Evolutionary conservation across 2,797 vertebrate species (phyloP).

Genomic region (Chelon auratus): DNA sequence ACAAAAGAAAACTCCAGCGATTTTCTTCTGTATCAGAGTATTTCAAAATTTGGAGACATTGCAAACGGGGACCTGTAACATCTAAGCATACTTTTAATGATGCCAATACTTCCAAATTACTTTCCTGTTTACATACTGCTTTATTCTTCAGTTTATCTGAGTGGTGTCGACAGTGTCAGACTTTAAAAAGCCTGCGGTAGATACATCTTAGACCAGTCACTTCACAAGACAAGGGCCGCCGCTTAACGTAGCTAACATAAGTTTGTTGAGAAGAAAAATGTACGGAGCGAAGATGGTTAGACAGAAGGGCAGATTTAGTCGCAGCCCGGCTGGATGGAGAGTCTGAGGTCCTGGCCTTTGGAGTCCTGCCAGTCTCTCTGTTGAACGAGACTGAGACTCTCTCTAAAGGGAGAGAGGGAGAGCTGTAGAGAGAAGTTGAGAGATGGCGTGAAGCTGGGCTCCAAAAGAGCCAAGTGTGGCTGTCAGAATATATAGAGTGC

Average conservation of each 20-base stretch:
- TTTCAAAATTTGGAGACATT: no score
- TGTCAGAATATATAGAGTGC: slow-evolving; percentile 58
- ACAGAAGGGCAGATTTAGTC: slow-evolving; percentile 31
- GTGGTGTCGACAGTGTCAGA: neutral
- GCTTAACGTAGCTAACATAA: slow-evolving; percentile 4
- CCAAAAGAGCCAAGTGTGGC: slow-evolving; percentile 24
- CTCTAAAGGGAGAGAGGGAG: slow-evolving; percentile 22
- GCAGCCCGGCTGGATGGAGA: slow-evolving; percentile 15
- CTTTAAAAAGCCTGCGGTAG: neutral
- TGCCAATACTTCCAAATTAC: neutral
- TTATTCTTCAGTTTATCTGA: neutral
- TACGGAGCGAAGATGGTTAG: slow-evolving; percentile 28
- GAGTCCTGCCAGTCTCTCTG: slow-evolving; percentile 40
- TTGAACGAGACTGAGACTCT: slow-evolving; percentile 39
- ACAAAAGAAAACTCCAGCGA: neutral
- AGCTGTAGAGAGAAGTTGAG: slow-evolving; percentile 31
- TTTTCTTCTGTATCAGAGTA: no score
- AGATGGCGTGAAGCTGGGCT: slow-evolving; percentile 33
- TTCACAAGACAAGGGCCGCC: neutral
- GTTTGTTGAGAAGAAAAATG: slow-evolving; percentile 36
- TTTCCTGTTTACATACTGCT: neutral
- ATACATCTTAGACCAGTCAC: slow-evolving; percentile 4
- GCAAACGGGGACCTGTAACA: no score
- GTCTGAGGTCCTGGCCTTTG: slow-evolving; percentile 28
- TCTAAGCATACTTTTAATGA: neutral